These are phyloP conservation scores for Acanthaster planci DNA, from an alignment of 35 echinoderm and acorn worm species.

Conservation along the genomic window DNA sequence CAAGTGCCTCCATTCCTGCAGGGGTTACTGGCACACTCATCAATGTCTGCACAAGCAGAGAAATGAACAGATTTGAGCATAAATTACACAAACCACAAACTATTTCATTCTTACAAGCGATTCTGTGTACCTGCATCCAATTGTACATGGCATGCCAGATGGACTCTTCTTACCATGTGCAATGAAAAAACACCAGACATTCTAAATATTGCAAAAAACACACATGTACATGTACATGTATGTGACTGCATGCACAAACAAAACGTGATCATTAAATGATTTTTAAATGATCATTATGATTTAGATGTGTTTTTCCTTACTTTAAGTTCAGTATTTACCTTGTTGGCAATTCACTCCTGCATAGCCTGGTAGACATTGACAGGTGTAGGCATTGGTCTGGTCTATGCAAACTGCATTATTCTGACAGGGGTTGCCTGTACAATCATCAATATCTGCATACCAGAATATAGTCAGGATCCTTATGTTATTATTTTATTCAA, in stretches of 20 bases:
- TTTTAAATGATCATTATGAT: too few species aligned
- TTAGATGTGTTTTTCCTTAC: too few species aligned
- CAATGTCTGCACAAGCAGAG: conserved; percentile 38
- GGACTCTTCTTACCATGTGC: too few species aligned
- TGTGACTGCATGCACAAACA: too few species aligned
- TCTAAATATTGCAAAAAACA: too few species aligned
- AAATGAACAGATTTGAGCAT: not conserved
- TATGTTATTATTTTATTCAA: not conserved
- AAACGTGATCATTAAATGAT: too few species aligned
- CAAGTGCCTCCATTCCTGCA: conserved; percentile 73
- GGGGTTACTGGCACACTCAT: conserved; percentile 67
- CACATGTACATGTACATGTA: too few species aligned
- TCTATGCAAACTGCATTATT: conserved; percentile 66
- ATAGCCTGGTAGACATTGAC: conserved; percentile 58
- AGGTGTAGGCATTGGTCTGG: conserved; percentile 44
- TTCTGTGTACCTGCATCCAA: too few species aligned
- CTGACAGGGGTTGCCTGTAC: conserved; percentile 60
- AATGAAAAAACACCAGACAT: too few species aligned
- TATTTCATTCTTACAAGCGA: too few species aligned
- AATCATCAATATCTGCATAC: conserved; percentile 56
- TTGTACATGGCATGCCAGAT: too few species aligned
- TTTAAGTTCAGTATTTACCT: conserved; percentile 29
- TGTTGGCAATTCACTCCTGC: conserved; percentile 51
- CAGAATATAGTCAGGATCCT: not conserved
- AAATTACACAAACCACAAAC: too few species aligned